Evolutionary conservation across 2,797 vertebrate species (phyloP).

Genomic region (Myiothlypis chrysogaster): DNA sequence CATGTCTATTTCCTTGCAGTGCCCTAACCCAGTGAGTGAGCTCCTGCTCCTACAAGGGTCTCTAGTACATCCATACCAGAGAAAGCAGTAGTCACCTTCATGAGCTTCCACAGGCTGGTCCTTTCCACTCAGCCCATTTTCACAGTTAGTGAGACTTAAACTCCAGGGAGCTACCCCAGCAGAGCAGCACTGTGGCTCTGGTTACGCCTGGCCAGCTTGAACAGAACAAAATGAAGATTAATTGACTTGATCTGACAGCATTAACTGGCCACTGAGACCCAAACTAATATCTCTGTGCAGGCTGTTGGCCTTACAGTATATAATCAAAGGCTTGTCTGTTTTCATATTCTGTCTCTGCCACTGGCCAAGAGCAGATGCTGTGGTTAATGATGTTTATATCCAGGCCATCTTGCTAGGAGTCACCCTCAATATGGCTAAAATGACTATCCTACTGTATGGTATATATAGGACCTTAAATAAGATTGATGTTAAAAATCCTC

Average conservation of each 20-base stretch:
- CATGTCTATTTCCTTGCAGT: background rate
- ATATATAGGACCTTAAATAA: background rate
- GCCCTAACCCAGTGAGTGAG: fast-evolving
- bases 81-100: background rate
- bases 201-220: background rate
- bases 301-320: background rate
- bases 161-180: background rate
- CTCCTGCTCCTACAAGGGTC: background rate
- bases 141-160: background rate
- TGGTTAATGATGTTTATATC: background rate
- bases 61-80: background rate
- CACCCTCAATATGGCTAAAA: background rate
- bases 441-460: background rate
- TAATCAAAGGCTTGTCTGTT: background rate
- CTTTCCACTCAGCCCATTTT: background rate
- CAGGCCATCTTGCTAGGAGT: background rate
- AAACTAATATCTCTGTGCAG: background rate
- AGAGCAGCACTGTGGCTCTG: background rate
- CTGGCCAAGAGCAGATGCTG: background rate
- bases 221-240: background rate
- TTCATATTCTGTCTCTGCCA: background rate
- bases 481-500: background rate
- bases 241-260: background rate
- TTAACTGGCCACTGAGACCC: background rate
- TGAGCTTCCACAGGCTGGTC: background rate